Evolutionary conservation across 1,140 invertebrate genomes (phyloP).

Genomic region (Temnothorax nylanderi): DNA sequence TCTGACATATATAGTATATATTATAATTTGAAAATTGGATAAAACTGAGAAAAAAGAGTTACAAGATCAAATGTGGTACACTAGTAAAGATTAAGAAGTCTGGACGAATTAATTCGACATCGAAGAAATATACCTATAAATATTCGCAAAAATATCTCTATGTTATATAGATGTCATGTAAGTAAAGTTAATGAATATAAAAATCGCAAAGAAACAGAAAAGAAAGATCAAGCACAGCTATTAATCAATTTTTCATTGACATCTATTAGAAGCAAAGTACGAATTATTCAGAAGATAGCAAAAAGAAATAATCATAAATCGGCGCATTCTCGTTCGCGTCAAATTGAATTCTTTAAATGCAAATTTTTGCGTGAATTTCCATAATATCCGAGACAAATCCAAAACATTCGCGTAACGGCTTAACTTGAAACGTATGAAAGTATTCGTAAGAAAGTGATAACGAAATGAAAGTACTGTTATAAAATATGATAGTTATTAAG

Average conservation of each 20-base stretch:
- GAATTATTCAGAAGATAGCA: not conserved
- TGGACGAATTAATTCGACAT: not conserved
- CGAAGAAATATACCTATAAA: not conserved
- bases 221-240: not conserved
- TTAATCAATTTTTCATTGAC: conserved; percentile 12
- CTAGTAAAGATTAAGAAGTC: not conserved
- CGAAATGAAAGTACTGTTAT: conserved; percentile 63
- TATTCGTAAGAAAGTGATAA: conserved; percentile 80
- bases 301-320: not conserved
- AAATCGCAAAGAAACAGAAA: not conserved
- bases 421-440: conserved; percentile 80
- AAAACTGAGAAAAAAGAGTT: not conserved
- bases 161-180: not conserved
- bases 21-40: not conserved
- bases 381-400: not conserved
- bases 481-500: conserved; percentile 42
- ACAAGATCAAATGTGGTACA: not conserved
- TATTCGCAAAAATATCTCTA: conserved; percentile 7
- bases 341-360: not conserved
- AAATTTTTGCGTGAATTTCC: conserved; percentile 14
- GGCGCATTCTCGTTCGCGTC: not conserved
- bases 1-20: not conserved
- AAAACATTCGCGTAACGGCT: conserved; percentile 3
- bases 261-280: not conserved
- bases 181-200: not conserved